Percentiles rank a stretch among this genome's conserved stretches.
Evolutionary conservation across 2,888 invertebrate species (phyloP).

Genomic region (Drosophila meridionalis): DNA sequence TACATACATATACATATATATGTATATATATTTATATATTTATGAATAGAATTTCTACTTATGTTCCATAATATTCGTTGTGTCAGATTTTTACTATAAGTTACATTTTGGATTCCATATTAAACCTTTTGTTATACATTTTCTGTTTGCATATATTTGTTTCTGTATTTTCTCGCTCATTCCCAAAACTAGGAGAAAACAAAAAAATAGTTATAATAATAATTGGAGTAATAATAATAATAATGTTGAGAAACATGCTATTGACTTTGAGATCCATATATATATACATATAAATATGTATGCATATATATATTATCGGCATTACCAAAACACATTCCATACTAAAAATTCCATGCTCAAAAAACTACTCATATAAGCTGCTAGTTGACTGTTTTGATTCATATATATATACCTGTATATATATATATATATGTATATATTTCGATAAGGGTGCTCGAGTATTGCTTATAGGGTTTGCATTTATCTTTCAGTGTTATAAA

Average conservation of each 20-base stretch:
- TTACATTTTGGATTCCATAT: constrained; percentile 77
- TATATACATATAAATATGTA: background rate
- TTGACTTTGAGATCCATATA: constrained; percentile 61
- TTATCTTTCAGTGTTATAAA: constrained; percentile 58
- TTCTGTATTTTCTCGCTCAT: constrained; percentile 28
- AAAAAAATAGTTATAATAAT: constrained; percentile 30
- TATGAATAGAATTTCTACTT: constrained; percentile 84
- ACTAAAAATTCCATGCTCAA: constrained; percentile 43
- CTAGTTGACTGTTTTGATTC: constrained; percentile 55
- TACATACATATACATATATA: background rate
- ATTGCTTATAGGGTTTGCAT: constrained; percentile 65
- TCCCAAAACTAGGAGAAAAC: constrained; percentile 15
- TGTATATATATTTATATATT: constrained; percentile 64
- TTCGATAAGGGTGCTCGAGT: constrained; percentile 74
- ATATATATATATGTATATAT: constrained; percentile 30
- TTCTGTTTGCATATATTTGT: constrained; percentile 29
- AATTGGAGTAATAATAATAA: constrained; percentile 42
- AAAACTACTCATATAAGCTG: constrained; percentile 72
- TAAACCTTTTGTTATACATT: constrained; percentile 72
- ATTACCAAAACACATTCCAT: constrained; percentile 37
- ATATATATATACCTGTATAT: constrained; percentile 14
- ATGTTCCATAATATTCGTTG: constrained; percentile 86
- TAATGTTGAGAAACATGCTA: constrained; percentile 60
- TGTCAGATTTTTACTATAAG: constrained; percentile 85
- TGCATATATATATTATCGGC: constrained; percentile 29